Base-by-base conservation (phyloP, 2,888 invertebrate species). In the Drosophila anomelani region DNA sequence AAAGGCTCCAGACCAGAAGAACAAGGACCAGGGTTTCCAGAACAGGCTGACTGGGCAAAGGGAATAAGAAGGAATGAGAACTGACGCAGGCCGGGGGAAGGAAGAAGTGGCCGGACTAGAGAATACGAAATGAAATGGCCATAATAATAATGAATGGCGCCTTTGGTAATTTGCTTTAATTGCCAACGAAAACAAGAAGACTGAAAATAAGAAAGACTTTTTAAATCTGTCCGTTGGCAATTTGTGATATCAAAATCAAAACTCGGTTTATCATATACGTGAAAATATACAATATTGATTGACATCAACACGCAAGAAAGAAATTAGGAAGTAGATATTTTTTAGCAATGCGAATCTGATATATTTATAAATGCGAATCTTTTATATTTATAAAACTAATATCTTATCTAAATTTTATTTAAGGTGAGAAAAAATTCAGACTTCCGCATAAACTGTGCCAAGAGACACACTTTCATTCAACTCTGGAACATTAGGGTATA, bases 91-190 rank as follows among this genome's bases (percentile, higher is more conserved):
- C n/a, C 15, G 47, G 47, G 47, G 66, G 69, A 44, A 13, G 20
- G 9, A 3, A 34, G 34, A 12, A 49, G 32, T 6, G 2, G 55
- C 72, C 59, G 53, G 55, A 57, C 76, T 64, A 62, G 63, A 70
- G 62, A 56, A 79, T 69, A 60, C 53, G 32, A 69, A 51, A 83
- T 77, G 75, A 55, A 78, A 74, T 57, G 47, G 23, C 44, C 58
- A 61, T 68, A 77, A 82, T 84, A 88, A 76, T 68, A 83, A 89
- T 88, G 80, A 89, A 85, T 84, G 88, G 88, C 86, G 88, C 78
- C 81, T 76, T 75, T 64, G 66, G 90, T 75, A 83, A 89, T 85
- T 88, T 68, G 51, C 63, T 83, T 83, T 84, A 84, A 88, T 84
- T 84, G 86, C 80, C 78, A 55, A 61, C 26, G 59, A 79, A 60